Percentiles rank a stretch among this genome's conserved stretches.
Conservation (phyloP, 2,797 vertebrate species). For the Darevskia mixta region DNA sequence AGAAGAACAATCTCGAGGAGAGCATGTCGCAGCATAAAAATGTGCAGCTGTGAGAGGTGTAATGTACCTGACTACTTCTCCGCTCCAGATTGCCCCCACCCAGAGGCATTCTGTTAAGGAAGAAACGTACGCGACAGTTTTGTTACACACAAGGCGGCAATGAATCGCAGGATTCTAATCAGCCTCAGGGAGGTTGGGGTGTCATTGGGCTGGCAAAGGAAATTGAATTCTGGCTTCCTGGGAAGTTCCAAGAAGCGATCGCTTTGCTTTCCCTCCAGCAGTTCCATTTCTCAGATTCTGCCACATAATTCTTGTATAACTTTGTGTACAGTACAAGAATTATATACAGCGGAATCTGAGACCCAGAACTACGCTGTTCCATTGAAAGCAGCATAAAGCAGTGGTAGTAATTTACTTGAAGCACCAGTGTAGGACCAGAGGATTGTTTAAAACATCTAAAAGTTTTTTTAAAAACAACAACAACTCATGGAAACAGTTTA, state of each 20-base stretch:
- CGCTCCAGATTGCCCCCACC: not conserved
- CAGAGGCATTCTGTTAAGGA: not conserved
- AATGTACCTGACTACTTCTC: not conserved
- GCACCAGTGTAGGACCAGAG: not conserved
- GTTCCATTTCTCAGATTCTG: not conserved
- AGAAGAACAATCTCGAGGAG: not conserved
- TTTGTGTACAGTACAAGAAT: not conserved
- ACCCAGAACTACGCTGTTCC: not conserved
- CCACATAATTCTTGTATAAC: not conserved
- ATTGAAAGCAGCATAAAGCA: not conserved
- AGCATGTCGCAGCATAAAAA: not conserved
- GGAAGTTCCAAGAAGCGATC: not conserved
- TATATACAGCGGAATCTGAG: not conserved
- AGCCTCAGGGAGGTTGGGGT: not conserved
- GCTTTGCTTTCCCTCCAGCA: not conserved
- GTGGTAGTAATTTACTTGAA: not conserved
- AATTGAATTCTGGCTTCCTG: slow-evolving; percentile 22
- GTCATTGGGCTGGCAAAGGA: not conserved
- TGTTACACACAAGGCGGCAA: not conserved
- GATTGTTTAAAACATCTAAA: not conserved
- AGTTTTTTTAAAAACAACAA: not conserved
- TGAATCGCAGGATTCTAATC: slow-evolving; percentile 6
- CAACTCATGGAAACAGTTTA: not conserved
- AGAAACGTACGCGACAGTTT: not conserved
- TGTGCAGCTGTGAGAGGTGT: not conserved